Evolutionary conservation across 92 coral and sea anemone species (phyloP), one percentile per base, ranked within the genome.

Genomic region (Siderastrea radians): DNA sequence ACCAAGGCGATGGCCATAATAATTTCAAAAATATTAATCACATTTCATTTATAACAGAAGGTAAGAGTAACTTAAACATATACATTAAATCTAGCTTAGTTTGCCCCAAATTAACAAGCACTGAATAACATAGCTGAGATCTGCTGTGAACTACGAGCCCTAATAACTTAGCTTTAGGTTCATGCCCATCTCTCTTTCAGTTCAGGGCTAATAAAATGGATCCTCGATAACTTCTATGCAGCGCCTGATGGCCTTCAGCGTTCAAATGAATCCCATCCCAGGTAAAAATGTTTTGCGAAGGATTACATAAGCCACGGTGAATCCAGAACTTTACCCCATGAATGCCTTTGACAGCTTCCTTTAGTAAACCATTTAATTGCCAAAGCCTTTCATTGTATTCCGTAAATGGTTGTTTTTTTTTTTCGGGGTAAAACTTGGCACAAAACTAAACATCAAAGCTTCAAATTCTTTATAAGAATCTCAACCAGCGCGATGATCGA

Each of bases 221-320:
- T 26, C 38, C 38, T 26, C 38, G 38, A 0, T 26, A 26, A 26
- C 38, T 26, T 26, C 38, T 26, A 26, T 26, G 0, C 69, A 65
- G 69, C 69, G 69, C 69, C 45, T 65, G 69, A 5, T 65, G 69
- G 46, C 69, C 69, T 65, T 17, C 69, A n/a, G 6, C 69, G 46
- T 65, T 65, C 47, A 65, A 19, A 38, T 68, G 51, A 45, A 43
- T 68, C 38, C 38, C 38, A 26, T 26, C 38, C 38, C 0, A 0
- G 38, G 38, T 26, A 26, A 26, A 26, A 26, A 45, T 68, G 73
- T 43, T 68, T n/a, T 38, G 73, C 51, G 51, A 44, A 0, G 49
- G 73, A 68, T 68, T 68, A 11, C 73, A 68, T 68, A 68, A 68
- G 51, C 73, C 73, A 68, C 73, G 49, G 51, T 68, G 52, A 38